phyloP scores from a whole-genome alignment of 2,888 invertebrate species.

The Mythimna albipuncta region DNA sequence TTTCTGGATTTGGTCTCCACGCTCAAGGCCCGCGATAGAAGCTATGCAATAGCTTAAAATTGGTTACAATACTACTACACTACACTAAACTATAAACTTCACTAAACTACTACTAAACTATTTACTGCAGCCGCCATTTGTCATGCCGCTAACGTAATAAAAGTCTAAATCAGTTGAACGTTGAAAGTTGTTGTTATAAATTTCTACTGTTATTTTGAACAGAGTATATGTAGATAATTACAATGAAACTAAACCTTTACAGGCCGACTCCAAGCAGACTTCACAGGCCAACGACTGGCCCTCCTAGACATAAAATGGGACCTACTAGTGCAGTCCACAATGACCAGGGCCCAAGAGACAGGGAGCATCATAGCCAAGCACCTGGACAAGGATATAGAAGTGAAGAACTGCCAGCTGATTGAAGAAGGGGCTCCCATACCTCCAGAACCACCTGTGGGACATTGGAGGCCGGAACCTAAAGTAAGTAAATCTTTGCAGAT shows the following conservation, averaged over 20 bases:
- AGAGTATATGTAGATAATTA: not conserved
- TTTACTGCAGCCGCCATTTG: too few relatives aligned
- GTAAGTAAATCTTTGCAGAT: slow-evolving; percentile 72
- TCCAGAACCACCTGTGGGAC: slow-evolving; percentile 97
- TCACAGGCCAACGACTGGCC: slow-evolving; percentile 95
- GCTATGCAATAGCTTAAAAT: too few relatives aligned
- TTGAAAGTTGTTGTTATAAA: too few relatives aligned
- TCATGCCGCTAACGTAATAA: too few relatives aligned
- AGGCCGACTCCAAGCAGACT: slow-evolving; percentile 96
- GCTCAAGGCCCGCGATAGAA: too few relatives aligned
- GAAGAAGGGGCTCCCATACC: slow-evolving; percentile 98
- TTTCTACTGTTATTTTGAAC: too few relatives aligned
- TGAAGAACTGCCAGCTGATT: slow-evolving; percentile 93
- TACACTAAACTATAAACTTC: too few relatives aligned
- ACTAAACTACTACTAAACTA: too few relatives aligned
- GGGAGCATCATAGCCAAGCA: slow-evolving; percentile 94
- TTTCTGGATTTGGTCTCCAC: too few relatives aligned
- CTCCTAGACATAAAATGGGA: slow-evolving; percentile 95
- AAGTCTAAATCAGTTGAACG: too few relatives aligned
- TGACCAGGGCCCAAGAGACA: slow-evolving; percentile 98
- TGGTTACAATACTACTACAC: too few relatives aligned
- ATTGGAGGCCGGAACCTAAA: slow-evolving; percentile 95
- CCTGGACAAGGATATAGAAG: slow-evolving; percentile 90
- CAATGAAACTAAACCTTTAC: slow-evolving; percentile 49
- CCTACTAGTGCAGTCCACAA: slow-evolving; percentile 95